These are phyloP conservation scores for Oasisia sp. DNA, from an alignment of 2,888 invertebrate genomes.

Conservation along the genomic window DNA sequence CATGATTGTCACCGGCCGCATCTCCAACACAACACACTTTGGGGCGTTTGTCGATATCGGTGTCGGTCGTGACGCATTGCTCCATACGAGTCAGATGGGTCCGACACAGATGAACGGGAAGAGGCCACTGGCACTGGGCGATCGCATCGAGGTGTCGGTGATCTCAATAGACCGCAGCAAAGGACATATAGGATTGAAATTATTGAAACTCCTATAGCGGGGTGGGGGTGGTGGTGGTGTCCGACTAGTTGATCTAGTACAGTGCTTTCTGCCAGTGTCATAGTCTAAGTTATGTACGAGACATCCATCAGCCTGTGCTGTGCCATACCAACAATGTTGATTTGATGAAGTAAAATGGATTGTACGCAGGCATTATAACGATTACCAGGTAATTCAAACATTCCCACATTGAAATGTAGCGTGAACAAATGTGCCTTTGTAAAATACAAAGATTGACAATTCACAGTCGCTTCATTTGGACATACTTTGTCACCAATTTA, in stretches of 20 bases:
- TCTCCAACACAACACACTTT: slow-evolving; percentile 87
- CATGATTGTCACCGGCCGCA: slow-evolving; percentile 72
- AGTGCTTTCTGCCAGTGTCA: neutral
- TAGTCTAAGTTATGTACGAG: too few relatives aligned
- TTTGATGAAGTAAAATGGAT: too few relatives aligned
- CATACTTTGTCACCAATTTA: too few relatives aligned
- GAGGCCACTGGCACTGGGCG: slow-evolving; percentile 51
- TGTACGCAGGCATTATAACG: too few relatives aligned
- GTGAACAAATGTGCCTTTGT: too few relatives aligned
- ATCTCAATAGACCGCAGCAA: slow-evolving; percentile 46
- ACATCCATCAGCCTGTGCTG: too few relatives aligned
- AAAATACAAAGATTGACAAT: too few relatives aligned
- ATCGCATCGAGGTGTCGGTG: slow-evolving; percentile 54
- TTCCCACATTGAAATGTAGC: too few relatives aligned
- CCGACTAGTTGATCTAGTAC: neutral
- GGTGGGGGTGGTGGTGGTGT: neutral
- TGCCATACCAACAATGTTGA: too few relatives aligned
- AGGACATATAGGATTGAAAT: slow-evolving; percentile 50
- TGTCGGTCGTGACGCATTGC: slow-evolving; percentile 62
- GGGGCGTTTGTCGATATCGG: slow-evolving; percentile 87
- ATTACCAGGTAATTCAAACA: too few relatives aligned
- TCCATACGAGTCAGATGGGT: slow-evolving; percentile 66
- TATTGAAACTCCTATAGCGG: slow-evolving; percentile 14
- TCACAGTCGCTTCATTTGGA: too few relatives aligned
- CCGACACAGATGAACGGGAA: slow-evolving; percentile 34